Evolutionary conservation across 2,888 invertebrate genomes (phyloP), one percentile per base, ranked within the genome.

Genomic region (Cepaea hortensis): DNA sequence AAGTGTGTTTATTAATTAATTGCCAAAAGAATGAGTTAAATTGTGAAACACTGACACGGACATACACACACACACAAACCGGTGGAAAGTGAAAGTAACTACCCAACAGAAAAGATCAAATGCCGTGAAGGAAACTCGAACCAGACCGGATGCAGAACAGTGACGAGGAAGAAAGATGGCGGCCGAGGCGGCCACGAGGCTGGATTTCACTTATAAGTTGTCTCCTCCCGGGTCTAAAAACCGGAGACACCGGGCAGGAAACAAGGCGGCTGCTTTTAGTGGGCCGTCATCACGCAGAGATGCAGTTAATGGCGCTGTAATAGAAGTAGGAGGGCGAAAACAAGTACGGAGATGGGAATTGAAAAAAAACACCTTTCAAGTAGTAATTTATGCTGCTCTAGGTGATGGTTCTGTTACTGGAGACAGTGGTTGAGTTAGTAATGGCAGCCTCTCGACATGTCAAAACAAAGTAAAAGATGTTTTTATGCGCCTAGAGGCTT

Each of bases 181-280:
- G 9, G 61, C 23, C 23, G 15, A 23, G 62, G 35, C 3, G 35
- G 62, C 62, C 62, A 6, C 35, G 62, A 15, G 79, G 62, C 62
- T 79, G 79, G 62, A 55, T 55, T 62, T 62, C 79, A 62, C 62
- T 79, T 35, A 79, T 46, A 79, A 35, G 79, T 35, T 62, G 79
- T 62, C 61, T 79, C 62, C 79, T 35, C 13, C 35, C 6, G 13
- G 15, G 79, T 35, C 55, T 79, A 79, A 79, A 79, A 79, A 62
- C 79, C 79, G 79, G 62, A 62, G 55, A 62, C 62, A 62, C 6
- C 62, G 23, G 79, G 15, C 79, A 62, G 79, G 79, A 62, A 79
- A 61, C 61, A 62, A 35, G 62, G 23, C 62, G 35, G 35, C 46
- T 35, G 62, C 62, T 79, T 79, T 79, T 62, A 79, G 23, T 62